Percentiles rank a stretch among this genome's conserved stretches.
phyloP scores from a whole-genome alignment of 2,797 vertebrate genomes.

The Platyrinchus mystaceus region DNA sequence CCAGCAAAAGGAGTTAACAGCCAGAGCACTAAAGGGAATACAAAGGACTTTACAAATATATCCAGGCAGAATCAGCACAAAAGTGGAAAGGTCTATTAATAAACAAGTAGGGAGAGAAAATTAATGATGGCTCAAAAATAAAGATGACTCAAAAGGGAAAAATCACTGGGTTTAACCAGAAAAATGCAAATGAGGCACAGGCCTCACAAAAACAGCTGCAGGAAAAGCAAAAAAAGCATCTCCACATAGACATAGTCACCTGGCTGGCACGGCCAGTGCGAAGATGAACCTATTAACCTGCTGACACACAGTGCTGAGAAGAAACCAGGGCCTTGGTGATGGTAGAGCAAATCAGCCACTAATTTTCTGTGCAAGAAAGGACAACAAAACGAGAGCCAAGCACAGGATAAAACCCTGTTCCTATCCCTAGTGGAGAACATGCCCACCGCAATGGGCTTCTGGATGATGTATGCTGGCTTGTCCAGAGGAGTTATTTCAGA shows the following conservation, averaged over 20 bases:
- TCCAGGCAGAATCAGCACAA: slow-evolving; percentile 48
- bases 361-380: background rate
- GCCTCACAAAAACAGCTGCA: slow-evolving; percentile 37
- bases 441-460: background rate
- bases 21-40: background rate
- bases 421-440: background rate
- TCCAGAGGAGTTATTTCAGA: background rate
- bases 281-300: background rate
- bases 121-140: slow-evolving; percentile 64
- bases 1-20: slow-evolving; percentile 39
- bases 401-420: background rate
- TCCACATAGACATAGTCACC: background rate
- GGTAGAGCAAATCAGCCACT: background rate
- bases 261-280: accelerated
- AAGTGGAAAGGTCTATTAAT: slow-evolving; percentile 63
- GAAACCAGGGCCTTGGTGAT: background rate
- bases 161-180: slow-evolving; percentile 55
- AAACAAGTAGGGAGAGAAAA: slow-evolving; percentile 63
- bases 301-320: background rate
- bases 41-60: slow-evolving; percentile 62
- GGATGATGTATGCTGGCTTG: background rate
- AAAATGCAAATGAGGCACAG: slow-evolving; percentile 32
- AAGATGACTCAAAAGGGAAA: slow-evolving; percentile 64
- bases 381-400: background rate
- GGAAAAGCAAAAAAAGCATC: slow-evolving; percentile 31